These are phyloP conservation scores for Listrodromus nycthemerus DNA, from an alignment of 2,888 invertebrate genomes.

Conservation along the genomic window DNA sequence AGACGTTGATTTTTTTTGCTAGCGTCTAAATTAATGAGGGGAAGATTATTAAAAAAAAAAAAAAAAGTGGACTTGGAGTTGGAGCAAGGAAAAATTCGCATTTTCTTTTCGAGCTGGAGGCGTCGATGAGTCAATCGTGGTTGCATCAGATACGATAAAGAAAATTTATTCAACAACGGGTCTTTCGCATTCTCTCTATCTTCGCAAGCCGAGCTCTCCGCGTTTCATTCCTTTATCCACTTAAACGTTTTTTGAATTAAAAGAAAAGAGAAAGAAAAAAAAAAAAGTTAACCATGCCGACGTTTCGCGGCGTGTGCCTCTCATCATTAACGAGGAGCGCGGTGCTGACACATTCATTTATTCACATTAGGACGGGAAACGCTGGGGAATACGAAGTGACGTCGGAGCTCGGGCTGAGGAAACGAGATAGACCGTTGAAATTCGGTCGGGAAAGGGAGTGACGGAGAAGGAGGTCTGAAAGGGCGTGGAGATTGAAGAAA, in stretches of 20 bases:
- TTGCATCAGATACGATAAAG: too few relatives aligned
- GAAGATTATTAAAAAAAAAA: too few relatives aligned
- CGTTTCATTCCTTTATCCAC: constrained; percentile 61
- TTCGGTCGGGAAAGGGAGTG: constrained; percentile 53
- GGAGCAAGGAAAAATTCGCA: too few relatives aligned
- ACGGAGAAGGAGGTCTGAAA: background rate
- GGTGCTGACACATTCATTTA: constrained; percentile 68
- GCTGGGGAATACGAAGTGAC: constrained; percentile 65
- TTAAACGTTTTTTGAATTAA: constrained; percentile 48
- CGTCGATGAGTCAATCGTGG: too few relatives aligned
- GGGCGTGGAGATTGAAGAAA: constrained; percentile 59
- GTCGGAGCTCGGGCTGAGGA: constrained; percentile 48
- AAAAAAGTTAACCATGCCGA: background rate
- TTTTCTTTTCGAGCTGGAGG: too few relatives aligned
- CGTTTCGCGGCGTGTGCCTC: constrained; percentile 46
- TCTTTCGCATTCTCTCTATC: constrained; percentile 34
- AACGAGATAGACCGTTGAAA: constrained; percentile 50
- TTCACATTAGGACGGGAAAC: constrained; percentile 67
- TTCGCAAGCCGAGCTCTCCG: constrained; percentile 16
- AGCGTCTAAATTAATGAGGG: too few relatives aligned
- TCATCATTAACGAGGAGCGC: constrained; percentile 68
- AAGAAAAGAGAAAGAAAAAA: too few relatives aligned
- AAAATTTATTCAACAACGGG: constrained; percentile 12
- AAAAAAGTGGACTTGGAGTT: too few relatives aligned
- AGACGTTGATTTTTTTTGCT: too few relatives aligned